Percentiles rank a stretch among this genome's conserved stretches.
These are phyloP conservation scores for Tachysurus vachellii DNA, from an alignment of 2,113 vertebrate species.

Conservation along the genomic window DNA sequence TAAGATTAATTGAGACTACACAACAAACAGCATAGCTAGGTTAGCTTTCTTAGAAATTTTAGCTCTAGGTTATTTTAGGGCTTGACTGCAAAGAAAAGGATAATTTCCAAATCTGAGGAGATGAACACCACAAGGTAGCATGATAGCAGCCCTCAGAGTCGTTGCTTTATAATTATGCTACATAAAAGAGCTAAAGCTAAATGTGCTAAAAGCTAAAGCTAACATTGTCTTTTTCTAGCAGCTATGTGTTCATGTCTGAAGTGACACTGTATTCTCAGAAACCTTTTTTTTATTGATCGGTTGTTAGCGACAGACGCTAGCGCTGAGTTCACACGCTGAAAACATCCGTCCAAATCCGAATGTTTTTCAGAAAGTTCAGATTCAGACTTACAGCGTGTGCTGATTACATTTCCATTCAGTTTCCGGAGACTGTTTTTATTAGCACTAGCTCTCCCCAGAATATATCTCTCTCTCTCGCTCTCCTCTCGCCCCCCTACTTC, in stretches of 20 bases:
- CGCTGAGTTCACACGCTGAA: no score
- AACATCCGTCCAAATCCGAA: background rate
- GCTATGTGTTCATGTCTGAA: background rate
- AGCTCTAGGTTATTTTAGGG: no score
- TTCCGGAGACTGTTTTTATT: conserved; percentile 14
- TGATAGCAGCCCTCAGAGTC: no score
- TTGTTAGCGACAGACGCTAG: background rate
- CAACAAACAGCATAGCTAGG: no score
- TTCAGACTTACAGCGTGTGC: background rate
- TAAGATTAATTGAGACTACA: no score
- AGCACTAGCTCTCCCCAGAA: background rate
- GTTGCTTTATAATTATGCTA: background rate
- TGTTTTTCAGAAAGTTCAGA: background rate
- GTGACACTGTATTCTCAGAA: background rate
- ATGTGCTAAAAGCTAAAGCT: no score
- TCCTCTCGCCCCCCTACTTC: conserved; percentile 32
- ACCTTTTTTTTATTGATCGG: background rate
- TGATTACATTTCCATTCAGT: conserved; percentile 35
- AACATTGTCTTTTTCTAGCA: background rate
- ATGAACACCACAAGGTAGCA: no score
- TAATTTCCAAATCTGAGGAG: no score
- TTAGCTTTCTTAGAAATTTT: no score
- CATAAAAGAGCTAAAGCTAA: background rate
- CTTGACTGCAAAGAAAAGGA: no score
- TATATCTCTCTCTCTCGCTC: background rate